These are phyloP conservation scores for Phorcus lineatus DNA, from an alignment of 2,888 invertebrate species.

Conservation along the genomic window DNA sequence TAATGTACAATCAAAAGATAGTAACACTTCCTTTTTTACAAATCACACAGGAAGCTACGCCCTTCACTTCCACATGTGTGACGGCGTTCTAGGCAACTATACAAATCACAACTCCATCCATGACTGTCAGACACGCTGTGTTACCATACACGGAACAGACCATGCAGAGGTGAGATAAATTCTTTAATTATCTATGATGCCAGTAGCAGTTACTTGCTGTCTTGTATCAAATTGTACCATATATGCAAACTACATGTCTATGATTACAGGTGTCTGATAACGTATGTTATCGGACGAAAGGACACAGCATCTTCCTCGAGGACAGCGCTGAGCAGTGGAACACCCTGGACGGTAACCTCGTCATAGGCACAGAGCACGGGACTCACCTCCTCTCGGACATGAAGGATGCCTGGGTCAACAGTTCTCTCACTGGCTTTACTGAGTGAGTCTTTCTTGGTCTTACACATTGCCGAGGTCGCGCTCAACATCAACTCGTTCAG, in stretches of 20 bases:
- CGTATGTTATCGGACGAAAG: slow-evolving; percentile 63
- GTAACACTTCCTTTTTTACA: no score
- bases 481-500: no score
- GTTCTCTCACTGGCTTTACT: background rate
- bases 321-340: slow-evolving; percentile 66
- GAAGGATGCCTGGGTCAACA: slow-evolving; percentile 22
- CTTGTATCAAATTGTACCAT: no score
- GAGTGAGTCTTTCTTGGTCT: background rate
- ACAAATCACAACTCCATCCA: slow-evolving; percentile 65
- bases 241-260: no score
- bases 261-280: slow-evolving; percentile 60
- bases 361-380: slow-evolving; percentile 41
- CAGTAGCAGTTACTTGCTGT: no score
- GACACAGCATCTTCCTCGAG: slow-evolving; percentile 69
- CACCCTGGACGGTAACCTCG: slow-evolving; percentile 54
- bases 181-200: background rate
- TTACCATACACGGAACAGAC: slow-evolving; percentile 70
- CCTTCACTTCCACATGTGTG: slow-evolving; percentile 71
- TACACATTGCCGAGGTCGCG: no score
- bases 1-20: no score
- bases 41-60: slow-evolving; percentile 62
- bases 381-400: slow-evolving; percentile 42
- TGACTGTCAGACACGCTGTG: slow-evolving; percentile 63
- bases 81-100: slow-evolving; percentile 53
- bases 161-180: slow-evolving; percentile 45